Conservation (phyloP, 92 coral and sea anemone genomes). For the Siderastrea siderea region DNA sequence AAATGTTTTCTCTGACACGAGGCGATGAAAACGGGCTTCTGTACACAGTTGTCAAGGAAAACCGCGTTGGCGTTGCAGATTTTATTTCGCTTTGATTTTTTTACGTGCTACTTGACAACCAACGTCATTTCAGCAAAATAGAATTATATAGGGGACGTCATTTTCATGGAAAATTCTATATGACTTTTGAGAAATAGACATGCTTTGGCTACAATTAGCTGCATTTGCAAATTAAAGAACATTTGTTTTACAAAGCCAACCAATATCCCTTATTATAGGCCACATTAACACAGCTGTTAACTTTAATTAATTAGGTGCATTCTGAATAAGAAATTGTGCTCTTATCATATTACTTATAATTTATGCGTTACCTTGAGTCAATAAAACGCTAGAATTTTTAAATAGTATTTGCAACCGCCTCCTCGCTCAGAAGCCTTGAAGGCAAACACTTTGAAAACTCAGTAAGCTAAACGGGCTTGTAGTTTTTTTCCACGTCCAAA, state of each 20-base stretch:
- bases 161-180: neutral
- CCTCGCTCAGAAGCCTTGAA: neutral
- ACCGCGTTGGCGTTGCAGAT: neutral
- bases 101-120: neutral
- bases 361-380: conserved; percentile 35
- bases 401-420: conserved; percentile 7
- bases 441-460: neutral
- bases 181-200: neutral
- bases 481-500: neutral
- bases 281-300: neutral
- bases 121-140: neutral
- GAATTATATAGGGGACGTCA: neutral
- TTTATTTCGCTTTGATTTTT: neutral
- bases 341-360: conserved; percentile 11
- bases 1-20: neutral
- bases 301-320: conserved; percentile 19
- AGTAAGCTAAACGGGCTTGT: neutral
- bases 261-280: neutral
- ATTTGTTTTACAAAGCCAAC: neutral
- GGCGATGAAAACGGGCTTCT: neutral
- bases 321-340: neutral
- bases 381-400: conserved; percentile 15
- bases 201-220: conserved; percentile 1
- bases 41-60: neutral
- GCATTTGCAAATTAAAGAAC: conserved; percentile 7